A percentile compares a stretch with the other conserved stretches of the same genome.
These are phyloP conservation scores for Archips xylosteana DNA, from an alignment of 2,888 invertebrate species.

Conservation along the genomic window DNA sequence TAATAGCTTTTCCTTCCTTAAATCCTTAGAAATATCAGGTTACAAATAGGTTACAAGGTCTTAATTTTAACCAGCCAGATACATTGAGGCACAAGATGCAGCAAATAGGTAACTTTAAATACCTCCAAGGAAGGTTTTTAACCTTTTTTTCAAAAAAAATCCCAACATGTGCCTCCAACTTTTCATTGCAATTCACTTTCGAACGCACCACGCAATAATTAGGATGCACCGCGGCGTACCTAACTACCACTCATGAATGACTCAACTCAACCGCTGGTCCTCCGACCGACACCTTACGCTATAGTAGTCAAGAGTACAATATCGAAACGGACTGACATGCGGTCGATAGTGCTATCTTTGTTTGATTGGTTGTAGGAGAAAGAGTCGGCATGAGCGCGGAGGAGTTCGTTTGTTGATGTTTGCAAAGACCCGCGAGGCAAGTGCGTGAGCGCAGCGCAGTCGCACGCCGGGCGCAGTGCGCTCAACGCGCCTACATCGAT, in stretches of 20 bases:
- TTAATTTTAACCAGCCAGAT: no score
- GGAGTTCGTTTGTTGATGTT: slow-evolving; percentile 5
- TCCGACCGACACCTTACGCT: slow-evolving; percentile 6
- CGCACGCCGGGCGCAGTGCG: slow-evolving; percentile 44
- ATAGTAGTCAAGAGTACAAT: not conserved
- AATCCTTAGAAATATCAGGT: no score
- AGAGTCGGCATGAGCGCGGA: slow-evolving; percentile 14
- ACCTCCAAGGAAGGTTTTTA: not conserved
- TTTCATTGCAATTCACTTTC: slow-evolving; percentile 26
- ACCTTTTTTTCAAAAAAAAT: not conserved
- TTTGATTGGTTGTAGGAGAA: not conserved
- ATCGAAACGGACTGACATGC: not conserved
- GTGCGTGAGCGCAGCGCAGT: slow-evolving; percentile 40
- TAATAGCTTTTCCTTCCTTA: no score
- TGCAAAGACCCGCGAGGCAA: slow-evolving; percentile 17
- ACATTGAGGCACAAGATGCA: no score
- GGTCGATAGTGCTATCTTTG: slow-evolving; percentile 20
- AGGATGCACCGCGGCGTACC: slow-evolving; percentile 22
- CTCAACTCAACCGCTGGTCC: slow-evolving; percentile 40
- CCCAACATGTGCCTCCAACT: not conserved
- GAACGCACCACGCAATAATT: slow-evolving; percentile 19
- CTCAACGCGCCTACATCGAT: slow-evolving; percentile 37
- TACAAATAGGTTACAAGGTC: no score
- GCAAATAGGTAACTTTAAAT: not conserved
- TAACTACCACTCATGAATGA: slow-evolving; percentile 27